Percentiles rank a stretch among this genome's conserved stretches.
Evolutionary conservation across 2,113 vertebrate species (phyloP).

Genomic region (Sylvia atricapilla): DNA sequence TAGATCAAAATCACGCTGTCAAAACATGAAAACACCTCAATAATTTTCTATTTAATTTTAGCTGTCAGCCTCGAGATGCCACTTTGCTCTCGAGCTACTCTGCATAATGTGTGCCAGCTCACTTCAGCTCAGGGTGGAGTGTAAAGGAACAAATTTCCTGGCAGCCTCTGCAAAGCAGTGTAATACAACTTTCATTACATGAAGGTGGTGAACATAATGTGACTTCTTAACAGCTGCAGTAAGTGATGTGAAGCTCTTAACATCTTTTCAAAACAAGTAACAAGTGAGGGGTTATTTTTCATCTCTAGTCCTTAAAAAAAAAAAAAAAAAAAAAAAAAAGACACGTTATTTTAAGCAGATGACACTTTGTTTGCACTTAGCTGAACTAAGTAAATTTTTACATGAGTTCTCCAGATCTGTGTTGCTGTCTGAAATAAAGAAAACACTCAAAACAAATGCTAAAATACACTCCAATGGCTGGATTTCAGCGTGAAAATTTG

Average conservation of each 20-base stretch:
- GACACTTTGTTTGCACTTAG: neutral
- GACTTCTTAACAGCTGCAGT: slow-evolving; percentile 22
- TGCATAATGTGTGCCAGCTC: neutral
- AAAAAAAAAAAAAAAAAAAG: neutral
- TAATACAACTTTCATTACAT: neutral
- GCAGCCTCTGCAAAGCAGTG: neutral
- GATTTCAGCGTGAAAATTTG: neutral
- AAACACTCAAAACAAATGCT: neutral
- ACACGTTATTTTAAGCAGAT: neutral
- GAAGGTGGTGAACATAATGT: slow-evolving; percentile 4
- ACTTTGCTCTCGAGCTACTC: neutral
- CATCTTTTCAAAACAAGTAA: slow-evolving; percentile 27
- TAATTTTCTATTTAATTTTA: slow-evolving; percentile 18
- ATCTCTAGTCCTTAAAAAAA: neutral
- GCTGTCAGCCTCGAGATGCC: neutral
- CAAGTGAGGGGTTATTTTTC: slow-evolving; percentile 13
- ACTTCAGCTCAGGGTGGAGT: neutral
- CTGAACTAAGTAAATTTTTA: neutral
- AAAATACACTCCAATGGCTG: neutral
- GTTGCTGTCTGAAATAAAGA: neutral
- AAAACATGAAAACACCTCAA: slow-evolving; percentile 4
- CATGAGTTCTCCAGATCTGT: neutral
- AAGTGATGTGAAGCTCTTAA: neutral
- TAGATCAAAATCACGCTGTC: neutral
- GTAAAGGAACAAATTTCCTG: slow-evolving; percentile 7